Evolutionary conservation across 2,113 vertebrate species (phyloP).

Genomic region (Tympanuchus pallidicinctus): DNA sequence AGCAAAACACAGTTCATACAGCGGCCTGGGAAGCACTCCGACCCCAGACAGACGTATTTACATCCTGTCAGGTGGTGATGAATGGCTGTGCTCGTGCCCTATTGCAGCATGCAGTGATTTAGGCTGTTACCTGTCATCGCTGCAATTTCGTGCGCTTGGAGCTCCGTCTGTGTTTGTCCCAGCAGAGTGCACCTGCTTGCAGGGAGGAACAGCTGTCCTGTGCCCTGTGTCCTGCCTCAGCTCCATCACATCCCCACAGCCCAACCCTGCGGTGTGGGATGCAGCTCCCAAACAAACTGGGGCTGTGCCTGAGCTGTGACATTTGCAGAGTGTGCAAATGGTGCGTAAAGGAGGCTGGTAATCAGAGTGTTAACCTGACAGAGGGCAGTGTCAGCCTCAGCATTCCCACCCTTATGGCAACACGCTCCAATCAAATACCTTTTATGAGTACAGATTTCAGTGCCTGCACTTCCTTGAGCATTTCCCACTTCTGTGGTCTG

Average conservation of each 20-base stretch:
- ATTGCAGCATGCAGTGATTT: not conserved
- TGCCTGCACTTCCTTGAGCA: not conserved
- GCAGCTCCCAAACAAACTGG: not conserved
- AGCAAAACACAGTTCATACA: accelerated
- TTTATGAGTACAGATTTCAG: not conserved
- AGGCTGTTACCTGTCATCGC: conserved; percentile 28
- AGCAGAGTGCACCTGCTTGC: conserved; percentile 31
- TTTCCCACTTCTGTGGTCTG: not conserved
- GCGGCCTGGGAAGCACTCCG: not conserved
- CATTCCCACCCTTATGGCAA: not conserved
- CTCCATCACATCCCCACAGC: not conserved
- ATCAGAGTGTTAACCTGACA: not conserved
- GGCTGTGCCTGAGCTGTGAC: not conserved
- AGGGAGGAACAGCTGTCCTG: not conserved
- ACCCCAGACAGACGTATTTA: conserved; percentile 18
- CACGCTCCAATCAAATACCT: not conserved
- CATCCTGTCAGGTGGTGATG: not conserved
- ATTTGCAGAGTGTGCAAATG: not conserved
- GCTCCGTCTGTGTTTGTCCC: not conserved
- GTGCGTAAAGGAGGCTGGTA: not conserved
- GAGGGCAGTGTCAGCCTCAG: not conserved
- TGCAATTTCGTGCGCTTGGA: not conserved
- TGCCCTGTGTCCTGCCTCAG: not conserved
- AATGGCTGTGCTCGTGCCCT: conserved; percentile 30
- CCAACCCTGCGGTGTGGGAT: not conserved